These are phyloP conservation scores for Sympetrum striolatum DNA, from an alignment of 2,888 invertebrate genomes.

Conservation along the genomic window DNA sequence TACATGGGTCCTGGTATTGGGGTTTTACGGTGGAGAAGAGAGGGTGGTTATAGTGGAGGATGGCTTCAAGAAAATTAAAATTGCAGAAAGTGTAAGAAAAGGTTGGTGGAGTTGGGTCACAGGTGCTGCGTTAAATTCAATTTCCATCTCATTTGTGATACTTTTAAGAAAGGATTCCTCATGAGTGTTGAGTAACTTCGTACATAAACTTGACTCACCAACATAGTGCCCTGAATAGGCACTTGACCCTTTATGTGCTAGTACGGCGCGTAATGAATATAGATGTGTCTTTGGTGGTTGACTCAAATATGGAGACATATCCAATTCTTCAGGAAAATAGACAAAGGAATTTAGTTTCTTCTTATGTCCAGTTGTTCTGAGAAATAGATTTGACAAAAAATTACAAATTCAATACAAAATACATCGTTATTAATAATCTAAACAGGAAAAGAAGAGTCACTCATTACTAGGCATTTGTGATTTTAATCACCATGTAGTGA, in stretches of 20 bases:
- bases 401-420: not conserved
- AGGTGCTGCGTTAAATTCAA: no score
- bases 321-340: conserved; percentile 67
- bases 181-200: not conserved
- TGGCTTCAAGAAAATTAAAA: no score
- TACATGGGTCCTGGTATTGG: no score
- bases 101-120: no score
- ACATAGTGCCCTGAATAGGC: conserved; percentile 73
- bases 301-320: conserved; percentile 63
- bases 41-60: no score
- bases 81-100: no score
- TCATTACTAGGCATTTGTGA: not conserved
- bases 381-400: conserved; percentile 48
- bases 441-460: no score
- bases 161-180: no score
- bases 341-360: conserved; percentile 67
- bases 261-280: conserved; percentile 69
- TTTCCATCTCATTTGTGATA: no score
- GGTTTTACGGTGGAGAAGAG: no score
- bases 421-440: no score
- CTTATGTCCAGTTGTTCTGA: conserved; percentile 64
- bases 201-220: conserved; percentile 54
- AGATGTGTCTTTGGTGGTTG: conserved; percentile 55
- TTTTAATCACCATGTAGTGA: not conserved
- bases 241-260: conserved; percentile 70